Conservation (phyloP, 2,113 vertebrate species). For the Thunnus maccoyii region DNA sequence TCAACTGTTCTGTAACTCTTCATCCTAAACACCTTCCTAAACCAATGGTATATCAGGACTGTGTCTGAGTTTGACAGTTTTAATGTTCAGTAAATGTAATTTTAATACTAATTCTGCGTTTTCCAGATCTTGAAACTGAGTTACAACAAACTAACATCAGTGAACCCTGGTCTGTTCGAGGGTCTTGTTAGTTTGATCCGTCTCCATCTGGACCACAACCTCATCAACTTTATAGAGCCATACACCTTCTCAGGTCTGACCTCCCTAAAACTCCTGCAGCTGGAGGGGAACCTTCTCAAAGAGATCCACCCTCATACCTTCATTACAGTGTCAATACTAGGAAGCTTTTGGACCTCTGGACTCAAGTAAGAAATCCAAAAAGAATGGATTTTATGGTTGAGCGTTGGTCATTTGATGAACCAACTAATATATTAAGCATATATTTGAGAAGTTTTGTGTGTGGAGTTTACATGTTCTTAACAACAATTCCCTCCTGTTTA, state of each 20-base stretch:
- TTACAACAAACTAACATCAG: slow-evolving; percentile 85
- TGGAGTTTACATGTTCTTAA: too few relatives aligned
- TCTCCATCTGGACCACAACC: slow-evolving; percentile 87
- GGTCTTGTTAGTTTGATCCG: slow-evolving; percentile 81
- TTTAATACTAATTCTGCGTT: not conserved
- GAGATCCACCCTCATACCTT: slow-evolving; percentile 87
- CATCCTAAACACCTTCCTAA: not conserved
- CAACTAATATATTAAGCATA: too few relatives aligned
- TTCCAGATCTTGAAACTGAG: slow-evolving; percentile 86
- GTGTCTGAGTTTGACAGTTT: not conserved
- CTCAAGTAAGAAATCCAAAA: slow-evolving; percentile 74
- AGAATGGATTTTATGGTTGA: not conserved
- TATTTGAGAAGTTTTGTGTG: too few relatives aligned
- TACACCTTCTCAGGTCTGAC: slow-evolving; percentile 84
- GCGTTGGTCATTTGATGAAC: not conserved
- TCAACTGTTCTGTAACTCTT: too few relatives aligned
- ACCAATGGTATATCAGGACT: not conserved
- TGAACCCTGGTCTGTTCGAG: slow-evolving; percentile 79
- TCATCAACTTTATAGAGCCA: slow-evolving; percentile 84
- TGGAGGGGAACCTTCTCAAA: slow-evolving; percentile 84
- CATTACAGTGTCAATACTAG: slow-evolving; percentile 85
- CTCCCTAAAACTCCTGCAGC: slow-evolving; percentile 85
- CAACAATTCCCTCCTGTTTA: not conserved
- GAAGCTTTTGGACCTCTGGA: slow-evolving; percentile 84
- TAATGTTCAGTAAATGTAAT: not conserved